These are phyloP conservation scores for Puffinus mauretanicus DNA, from an alignment of 2,113 vertebrate genomes.

Conservation along the genomic window DNA sequence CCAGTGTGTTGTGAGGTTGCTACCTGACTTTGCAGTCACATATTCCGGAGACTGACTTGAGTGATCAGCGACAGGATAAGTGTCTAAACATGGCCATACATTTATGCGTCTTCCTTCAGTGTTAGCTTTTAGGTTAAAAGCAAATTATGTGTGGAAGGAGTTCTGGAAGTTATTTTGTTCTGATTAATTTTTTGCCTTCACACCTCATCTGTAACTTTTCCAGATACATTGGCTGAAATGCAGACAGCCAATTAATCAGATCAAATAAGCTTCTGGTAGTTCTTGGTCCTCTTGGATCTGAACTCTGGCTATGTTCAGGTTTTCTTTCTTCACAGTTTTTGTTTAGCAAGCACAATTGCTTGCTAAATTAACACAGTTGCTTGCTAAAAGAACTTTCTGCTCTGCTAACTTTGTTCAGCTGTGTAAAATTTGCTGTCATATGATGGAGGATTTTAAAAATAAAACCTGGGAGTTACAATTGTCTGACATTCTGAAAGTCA, in stretches of 20 bases:
- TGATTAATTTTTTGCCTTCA: not conserved
- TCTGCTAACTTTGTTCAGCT: not conserved
- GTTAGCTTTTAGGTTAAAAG: not conserved
- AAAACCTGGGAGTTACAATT: not conserved
- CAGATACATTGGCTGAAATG: not conserved
- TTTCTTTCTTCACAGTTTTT: not conserved
- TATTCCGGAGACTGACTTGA: not conserved
- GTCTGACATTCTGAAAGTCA: not conserved
- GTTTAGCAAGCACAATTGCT: not conserved
- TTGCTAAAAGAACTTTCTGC: constrained; percentile 14
- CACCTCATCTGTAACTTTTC: not conserved
- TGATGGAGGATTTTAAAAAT: not conserved
- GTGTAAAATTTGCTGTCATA: not conserved
- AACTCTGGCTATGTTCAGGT: not conserved
- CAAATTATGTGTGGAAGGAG: not conserved
- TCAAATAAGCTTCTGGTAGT: not conserved
- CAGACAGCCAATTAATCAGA: not conserved
- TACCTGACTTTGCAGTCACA: not conserved
- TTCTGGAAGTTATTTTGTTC: not conserved
- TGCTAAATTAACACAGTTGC: not conserved
- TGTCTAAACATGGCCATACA: not conserved
- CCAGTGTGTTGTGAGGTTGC: not conserved
- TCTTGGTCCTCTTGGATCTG: not conserved
- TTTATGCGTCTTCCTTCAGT: not conserved
- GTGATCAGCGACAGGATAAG: fast-evolving